These are phyloP conservation scores for Orthosia gracilis DNA, from an alignment of 2,888 invertebrate genomes.

Conservation along the genomic window DNA sequence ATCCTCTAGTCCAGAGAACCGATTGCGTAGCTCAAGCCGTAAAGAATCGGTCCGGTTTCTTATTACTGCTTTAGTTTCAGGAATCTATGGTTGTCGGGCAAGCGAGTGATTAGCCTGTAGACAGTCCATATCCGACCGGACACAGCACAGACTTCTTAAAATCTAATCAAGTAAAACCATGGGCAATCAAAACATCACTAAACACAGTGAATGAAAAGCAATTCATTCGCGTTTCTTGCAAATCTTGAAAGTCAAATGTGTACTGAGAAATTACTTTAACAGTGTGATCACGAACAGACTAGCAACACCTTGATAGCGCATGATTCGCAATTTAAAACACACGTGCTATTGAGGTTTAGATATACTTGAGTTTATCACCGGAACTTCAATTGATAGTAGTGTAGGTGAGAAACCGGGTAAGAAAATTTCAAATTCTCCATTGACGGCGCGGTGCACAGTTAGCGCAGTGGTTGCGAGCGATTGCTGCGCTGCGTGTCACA, in stretches of 20 bases:
- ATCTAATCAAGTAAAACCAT: not conserved
- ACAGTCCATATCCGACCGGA: too few species aligned
- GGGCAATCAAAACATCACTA: not conserved
- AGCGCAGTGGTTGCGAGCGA: too few species aligned
- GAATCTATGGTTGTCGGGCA: too few species aligned
- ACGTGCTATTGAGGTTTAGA: constrained; percentile 33
- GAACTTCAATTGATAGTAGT: not conserved
- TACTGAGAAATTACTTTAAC: constrained; percentile 41
- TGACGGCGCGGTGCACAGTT: too few species aligned
- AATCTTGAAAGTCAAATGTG: constrained; percentile 47
- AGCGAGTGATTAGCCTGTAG: too few species aligned
- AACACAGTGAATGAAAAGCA: constrained; percentile 46
- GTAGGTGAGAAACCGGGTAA: too few species aligned
- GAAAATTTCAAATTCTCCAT: too few species aligned
- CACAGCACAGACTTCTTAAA: not conserved
- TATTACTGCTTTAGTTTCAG: too few species aligned
- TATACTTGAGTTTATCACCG: not conserved
- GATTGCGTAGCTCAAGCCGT: too few species aligned
- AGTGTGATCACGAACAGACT: constrained; percentile 39
- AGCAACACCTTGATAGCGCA: constrained; percentile 34
- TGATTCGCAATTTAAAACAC: constrained; percentile 42
- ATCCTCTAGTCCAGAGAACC: too few species aligned
- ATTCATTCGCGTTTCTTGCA: constrained; percentile 30
- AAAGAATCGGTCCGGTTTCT: too few species aligned
- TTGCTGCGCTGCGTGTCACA: too few species aligned